These are phyloP conservation scores for Hoplodrina blanda DNA, from an alignment of 2,888 invertebrate species.

Conservation along the genomic window DNA sequence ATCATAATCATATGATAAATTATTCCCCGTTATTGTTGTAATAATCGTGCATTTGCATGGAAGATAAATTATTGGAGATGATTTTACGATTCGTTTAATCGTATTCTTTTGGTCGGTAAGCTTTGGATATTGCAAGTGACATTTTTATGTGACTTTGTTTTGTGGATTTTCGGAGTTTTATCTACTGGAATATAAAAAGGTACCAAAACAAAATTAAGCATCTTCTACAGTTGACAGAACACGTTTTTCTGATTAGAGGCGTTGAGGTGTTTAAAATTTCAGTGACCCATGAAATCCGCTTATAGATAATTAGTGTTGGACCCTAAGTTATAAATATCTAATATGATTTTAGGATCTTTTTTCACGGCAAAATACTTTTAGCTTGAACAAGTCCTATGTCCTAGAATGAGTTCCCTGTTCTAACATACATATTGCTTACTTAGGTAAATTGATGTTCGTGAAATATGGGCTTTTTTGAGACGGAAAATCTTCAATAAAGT, in stretches of 20 bases:
- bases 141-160: slow-evolving; percentile 43
- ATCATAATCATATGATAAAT: slow-evolving; percentile 35
- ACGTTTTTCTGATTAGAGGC: slow-evolving; percentile 51
- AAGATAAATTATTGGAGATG: slow-evolving; percentile 59
- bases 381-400: slow-evolving; percentile 29
- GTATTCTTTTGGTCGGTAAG: slow-evolving; percentile 55
- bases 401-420: neutral
- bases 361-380: slow-evolving; percentile 42
- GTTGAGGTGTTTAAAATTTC: slow-evolving; percentile 61
- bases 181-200: slow-evolving; percentile 39
- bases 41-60: slow-evolving; percentile 54
- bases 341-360: slow-evolving; percentile 30
- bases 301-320: slow-evolving; percentile 54
- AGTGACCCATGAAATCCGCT: slow-evolving; percentile 63
- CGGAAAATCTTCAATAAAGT: slow-evolving; percentile 39
- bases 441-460: slow-evolving; percentile 44
- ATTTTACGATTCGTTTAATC: slow-evolving; percentile 57
- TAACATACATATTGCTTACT: slow-evolving; percentile 35
- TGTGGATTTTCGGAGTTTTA: slow-evolving; percentile 28
- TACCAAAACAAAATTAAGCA: slow-evolving; percentile 34
- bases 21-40: slow-evolving; percentile 49
- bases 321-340: slow-evolving; percentile 50
- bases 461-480: slow-evolving; percentile 38
- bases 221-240: slow-evolving; percentile 27
- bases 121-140: slow-evolving; percentile 52